These are phyloP conservation scores for Hirtodrosophila alboralis DNA, from an alignment of 2,888 invertebrate species.

Conservation along the genomic window DNA sequence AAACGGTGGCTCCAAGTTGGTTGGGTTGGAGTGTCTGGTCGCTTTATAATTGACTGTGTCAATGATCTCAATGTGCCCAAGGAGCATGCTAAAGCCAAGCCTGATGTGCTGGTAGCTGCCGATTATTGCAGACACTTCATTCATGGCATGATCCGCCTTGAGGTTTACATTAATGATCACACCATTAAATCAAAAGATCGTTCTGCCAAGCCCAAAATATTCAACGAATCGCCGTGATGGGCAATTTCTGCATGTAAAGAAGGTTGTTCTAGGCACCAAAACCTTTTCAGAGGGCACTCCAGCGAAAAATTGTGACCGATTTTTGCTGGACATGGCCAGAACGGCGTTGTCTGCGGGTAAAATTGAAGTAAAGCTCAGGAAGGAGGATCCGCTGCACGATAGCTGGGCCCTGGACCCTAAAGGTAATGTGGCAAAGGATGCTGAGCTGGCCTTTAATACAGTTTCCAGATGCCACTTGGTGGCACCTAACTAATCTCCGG, in stretches of 20 bases:
- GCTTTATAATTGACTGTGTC: slow-evolving; percentile 89
- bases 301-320: slow-evolving; percentile 88
- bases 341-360: slow-evolving; percentile 97
- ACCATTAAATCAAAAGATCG: slow-evolving; percentile 87
- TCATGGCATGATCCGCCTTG: slow-evolving; percentile 93
- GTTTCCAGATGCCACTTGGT: slow-evolving; percentile 89
- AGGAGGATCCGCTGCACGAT: slow-evolving; percentile 89
- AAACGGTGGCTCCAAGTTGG: slow-evolving; percentile 62
- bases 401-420: slow-evolving; percentile 93
- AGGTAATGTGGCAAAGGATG: slow-evolving; percentile 88
- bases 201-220: slow-evolving; percentile 87
- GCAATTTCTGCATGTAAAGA: slow-evolving; percentile 91
- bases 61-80: slow-evolving; percentile 86
- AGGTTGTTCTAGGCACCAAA: slow-evolving; percentile 93
- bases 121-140: slow-evolving; percentile 94
- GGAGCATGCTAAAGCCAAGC: slow-evolving; percentile 87
- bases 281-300: slow-evolving; percentile 93
- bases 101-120: slow-evolving; percentile 89
- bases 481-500: slow-evolving; percentile 90
- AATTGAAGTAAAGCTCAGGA: slow-evolving; percentile 93
- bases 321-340: slow-evolving; percentile 97
- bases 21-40: slow-evolving; percentile 82
- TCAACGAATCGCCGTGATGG: slow-evolving; percentile 90
- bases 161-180: slow-evolving; percentile 92
- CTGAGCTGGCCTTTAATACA: slow-evolving; percentile 86